phyloP scores from a whole-genome alignment of 2,113 vertebrate species.

The Trichomycterus rosablanca region DNA sequence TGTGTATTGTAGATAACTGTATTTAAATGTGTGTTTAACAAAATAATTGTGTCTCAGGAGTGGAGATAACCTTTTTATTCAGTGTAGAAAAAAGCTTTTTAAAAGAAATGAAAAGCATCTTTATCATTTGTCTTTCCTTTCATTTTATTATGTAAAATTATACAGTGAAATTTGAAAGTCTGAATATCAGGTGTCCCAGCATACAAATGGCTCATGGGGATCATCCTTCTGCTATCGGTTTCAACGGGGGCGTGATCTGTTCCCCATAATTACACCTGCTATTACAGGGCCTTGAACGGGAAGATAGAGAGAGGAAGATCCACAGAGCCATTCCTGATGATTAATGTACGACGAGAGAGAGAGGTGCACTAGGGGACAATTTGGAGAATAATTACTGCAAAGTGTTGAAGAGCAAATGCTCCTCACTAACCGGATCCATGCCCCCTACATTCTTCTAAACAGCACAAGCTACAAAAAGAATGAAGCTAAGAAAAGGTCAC shows the following conservation, averaged over 20 bases:
- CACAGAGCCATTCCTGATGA: slow-evolving; percentile 31
- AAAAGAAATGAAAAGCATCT: neutral
- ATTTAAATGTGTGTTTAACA: too few relatives aligned
- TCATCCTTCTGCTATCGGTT: slow-evolving; percentile 32
- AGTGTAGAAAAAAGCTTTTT: too few relatives aligned
- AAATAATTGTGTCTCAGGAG: too few relatives aligned
- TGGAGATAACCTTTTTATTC: too few relatives aligned
- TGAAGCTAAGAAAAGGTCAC: slow-evolving; percentile 27
- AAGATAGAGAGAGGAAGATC: slow-evolving; percentile 13
- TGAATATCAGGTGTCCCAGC: slow-evolving; percentile 17
- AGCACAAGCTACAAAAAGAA: slow-evolving; percentile 24
- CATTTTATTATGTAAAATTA: neutral
- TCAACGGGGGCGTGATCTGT: slow-evolving; percentile 30
- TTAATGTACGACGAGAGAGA: slow-evolving; percentile 41
- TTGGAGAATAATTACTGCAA: slow-evolving; percentile 42
- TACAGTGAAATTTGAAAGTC: neutral
- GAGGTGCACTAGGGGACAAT: slow-evolving; percentile 37
- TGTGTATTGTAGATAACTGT: too few relatives aligned
- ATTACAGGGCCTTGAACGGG: slow-evolving; percentile 23
- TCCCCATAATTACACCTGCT: slow-evolving; percentile 43
- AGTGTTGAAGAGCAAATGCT: slow-evolving; percentile 18
- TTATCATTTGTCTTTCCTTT: neutral
- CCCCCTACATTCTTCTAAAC: neutral
- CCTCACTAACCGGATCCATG: neutral
- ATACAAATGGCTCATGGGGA: slow-evolving; percentile 16